Evolutionary conservation across 2,888 invertebrate species (phyloP).

Genomic region (Polia nebulosa): DNA sequence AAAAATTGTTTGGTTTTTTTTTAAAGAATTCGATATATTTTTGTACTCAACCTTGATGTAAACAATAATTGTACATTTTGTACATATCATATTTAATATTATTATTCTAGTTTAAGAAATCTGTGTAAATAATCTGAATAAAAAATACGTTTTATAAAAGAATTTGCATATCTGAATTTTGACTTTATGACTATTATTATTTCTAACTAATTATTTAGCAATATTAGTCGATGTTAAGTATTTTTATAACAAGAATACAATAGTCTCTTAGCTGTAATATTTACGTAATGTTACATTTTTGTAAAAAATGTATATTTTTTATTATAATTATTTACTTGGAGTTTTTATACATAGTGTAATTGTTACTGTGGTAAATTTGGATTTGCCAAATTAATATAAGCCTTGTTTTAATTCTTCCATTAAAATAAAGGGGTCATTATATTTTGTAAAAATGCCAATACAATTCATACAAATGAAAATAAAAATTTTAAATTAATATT

Average conservation of each 20-base stretch:
- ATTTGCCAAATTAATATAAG: conserved; percentile 90
- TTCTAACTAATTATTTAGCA: conserved; percentile 80
- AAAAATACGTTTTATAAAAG: conserved; percentile 77
- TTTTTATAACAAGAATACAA: conserved; percentile 82
- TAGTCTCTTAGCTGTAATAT: conserved; percentile 79
- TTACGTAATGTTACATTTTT: conserved; percentile 85
- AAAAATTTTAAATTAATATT: conserved; percentile 87
- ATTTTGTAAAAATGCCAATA: conserved; percentile 90
- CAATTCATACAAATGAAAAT: conserved; percentile 89
- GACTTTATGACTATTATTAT: conserved; percentile 77
- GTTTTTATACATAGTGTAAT: conserved; percentile 83
- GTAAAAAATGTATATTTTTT: conserved; percentile 90
- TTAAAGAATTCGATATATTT: conserved; percentile 63
- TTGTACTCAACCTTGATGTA: conserved; percentile 68
- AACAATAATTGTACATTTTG: conserved; percentile 83
- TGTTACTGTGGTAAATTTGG: conserved; percentile 87
- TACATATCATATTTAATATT: conserved; percentile 82
- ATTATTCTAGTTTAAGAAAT: conserved; percentile 71
- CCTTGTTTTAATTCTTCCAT: conserved; percentile 89
- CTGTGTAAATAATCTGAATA: conserved; percentile 86
- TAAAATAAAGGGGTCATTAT: conserved; percentile 86
- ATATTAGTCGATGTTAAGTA: conserved; percentile 83
- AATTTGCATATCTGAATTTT: conserved; percentile 85
- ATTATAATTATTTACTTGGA: conserved; percentile 86
- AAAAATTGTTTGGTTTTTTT: conserved; percentile 60